Evolutionary conservation across 2,888 invertebrate genomes (phyloP), one percentile per base, ranked within the genome.

Genomic region (Eudemis profundana): DNA sequence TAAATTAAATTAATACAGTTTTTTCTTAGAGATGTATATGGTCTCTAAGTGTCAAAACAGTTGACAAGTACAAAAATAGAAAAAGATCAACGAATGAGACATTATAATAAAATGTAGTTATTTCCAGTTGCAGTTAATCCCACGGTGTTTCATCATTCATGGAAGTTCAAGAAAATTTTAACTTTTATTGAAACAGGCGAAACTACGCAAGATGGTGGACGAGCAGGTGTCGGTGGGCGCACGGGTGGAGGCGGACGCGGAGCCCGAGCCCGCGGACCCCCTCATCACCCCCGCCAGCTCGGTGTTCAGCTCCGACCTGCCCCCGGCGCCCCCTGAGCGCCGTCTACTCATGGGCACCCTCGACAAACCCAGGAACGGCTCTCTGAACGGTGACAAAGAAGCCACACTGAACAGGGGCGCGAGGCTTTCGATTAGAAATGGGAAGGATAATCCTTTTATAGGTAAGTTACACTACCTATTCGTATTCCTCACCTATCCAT

Each of bases 151-250:
- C n/a, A n/a, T n/a, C n/a, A n/a, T n/a, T n/a, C n/a, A n/a, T n/a
- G n/a, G n/a, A n/a, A n/a, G n/a, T n/a, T n/a, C n/a, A n/a, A n/a
- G n/a, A n/a, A n/a, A n/a, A 7, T 14, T 15, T 40, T 40, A 0
- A 2, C 8, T 33, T 33, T 33, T 29, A 8, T 69, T 42, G 53
- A 68, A 76, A 15, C 92, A 96, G 95, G 94, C 94, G 90, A 96
- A 96, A 94, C 95, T 96, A 86, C 94, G 96, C 93, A 96, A 96
- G 93, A 97, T 97, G 97, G 96, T 97, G 83, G 97, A 97, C 92
- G 97, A 97, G 93, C 96, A 97, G 93, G 94, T 95, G 83, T 94
- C 95, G 76, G 94, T 94, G 74, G 93, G 94, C 62, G 89, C 94
- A 54, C 93, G 94, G 72, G 93, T 94, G 71, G 95, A 95, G 65